phyloP scores from a whole-genome alignment of 2,888 invertebrate species.

The Empis livida region DNA sequence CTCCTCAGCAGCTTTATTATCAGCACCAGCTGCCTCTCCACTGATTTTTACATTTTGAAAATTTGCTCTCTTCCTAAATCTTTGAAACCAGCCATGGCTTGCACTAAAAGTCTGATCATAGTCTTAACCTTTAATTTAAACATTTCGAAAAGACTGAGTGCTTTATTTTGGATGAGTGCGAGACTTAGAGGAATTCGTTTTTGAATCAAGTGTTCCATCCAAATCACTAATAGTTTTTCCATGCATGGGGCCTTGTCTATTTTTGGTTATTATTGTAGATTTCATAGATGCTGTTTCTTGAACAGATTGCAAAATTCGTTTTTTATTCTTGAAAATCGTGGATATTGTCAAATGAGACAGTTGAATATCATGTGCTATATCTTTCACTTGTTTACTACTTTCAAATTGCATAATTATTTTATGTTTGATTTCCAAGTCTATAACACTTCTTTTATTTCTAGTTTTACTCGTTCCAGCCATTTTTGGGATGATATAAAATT shows the following conservation, averaged over 20 bases:
- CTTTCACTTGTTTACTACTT: too few species aligned
- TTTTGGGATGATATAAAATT: too few species aligned
- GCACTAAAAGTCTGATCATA: slow-evolving; percentile 3
- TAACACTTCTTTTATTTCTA: too few species aligned
- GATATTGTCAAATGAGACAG: too few species aligned
- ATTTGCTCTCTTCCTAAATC: slow-evolving; percentile 14
- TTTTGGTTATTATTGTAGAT: too few species aligned
- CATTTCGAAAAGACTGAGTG: slow-evolving; percentile 1
- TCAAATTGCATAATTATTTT: too few species aligned
- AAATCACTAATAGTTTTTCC: slow-evolving; percentile 11
- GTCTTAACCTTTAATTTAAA: neutral
- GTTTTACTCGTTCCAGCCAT: too few species aligned
- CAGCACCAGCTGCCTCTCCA: slow-evolving; percentile 14
- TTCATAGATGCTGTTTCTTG: too few species aligned
- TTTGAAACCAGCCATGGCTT: slow-evolving; percentile 8
- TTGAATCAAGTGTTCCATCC: slow-evolving; percentile 9
- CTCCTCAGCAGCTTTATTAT: slow-evolving; percentile 12
- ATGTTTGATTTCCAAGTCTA: too few species aligned
- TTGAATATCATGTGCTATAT: too few species aligned
- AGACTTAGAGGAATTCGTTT: slow-evolving; percentile 10
- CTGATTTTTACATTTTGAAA: slow-evolving; percentile 17
- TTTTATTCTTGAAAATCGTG: too few species aligned
- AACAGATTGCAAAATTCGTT: too few species aligned
- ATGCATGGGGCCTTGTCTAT: slow-evolving; percentile 9
- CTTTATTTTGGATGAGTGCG: slow-evolving; percentile 2